Base-by-base conservation (phyloP, 2,888 invertebrate genomes). In the Steromphala cineraria region DNA sequence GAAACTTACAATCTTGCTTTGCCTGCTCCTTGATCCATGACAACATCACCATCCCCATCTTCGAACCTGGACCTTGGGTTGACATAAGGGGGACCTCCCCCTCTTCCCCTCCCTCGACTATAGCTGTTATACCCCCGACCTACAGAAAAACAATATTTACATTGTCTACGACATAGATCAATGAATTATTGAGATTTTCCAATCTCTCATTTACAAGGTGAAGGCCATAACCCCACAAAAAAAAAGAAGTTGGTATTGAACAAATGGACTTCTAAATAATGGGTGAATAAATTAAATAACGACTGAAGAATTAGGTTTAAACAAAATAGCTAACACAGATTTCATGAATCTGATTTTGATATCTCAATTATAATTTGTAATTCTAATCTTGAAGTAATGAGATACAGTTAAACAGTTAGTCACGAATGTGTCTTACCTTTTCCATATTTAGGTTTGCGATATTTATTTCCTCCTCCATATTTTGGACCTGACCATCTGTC, bases 401-500 rank as follows among this genome's bases (percentile, higher is more conserved):
- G n/a, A n/a, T n/a, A n/a, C n/a, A n/a, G n/a, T n/a, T n/a, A n/a
- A n/a, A n/a, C n/a, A n/a, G n/a, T n/a, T n/a, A n/a, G n/a, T n/a
- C 2, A 55, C 17, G 10, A 55, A 55, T 17, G 3, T 55, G 55
- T 24, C 46, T 55, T 75, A 15, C 83, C 78, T 62, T 82, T 62
- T 24, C 82, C 78, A 21, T 67, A 77, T 10, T 78, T 52, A 56
- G 77, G 71, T 17, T 77, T 53, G 19, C 74, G 53, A 28, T 80
- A 79, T 21, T 71, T 67, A 13, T 75, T 53, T 21, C 67, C 76
- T 28, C 81, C 82, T 53, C 83, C 83, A 53, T 82, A 76, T 67
- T 83, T 67, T 40, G 52, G 80, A 0, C 62, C 67, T 46, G 78
- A 78, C 85, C 85, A 87, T 79, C 89, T 79, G 82, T 88, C 86